A percentile compares a stretch with the other conserved stretches of the same genome.
Conservation (phyloP, 2,797 vertebrate genomes). For the Gadopsis bispinosus region DNA sequence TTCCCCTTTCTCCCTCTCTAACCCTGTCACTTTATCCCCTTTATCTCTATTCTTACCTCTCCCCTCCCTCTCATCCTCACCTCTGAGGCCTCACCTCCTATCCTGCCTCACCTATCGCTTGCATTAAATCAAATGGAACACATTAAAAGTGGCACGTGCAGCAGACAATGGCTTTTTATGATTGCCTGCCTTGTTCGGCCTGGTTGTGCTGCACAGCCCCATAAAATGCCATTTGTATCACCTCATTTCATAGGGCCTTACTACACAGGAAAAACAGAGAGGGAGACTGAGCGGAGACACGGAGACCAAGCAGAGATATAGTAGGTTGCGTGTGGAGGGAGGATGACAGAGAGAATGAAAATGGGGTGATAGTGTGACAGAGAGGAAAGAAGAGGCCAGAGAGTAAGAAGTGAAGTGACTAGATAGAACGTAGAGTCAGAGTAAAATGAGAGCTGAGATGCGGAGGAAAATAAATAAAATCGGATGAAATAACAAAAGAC, state of each 20-base stretch:
- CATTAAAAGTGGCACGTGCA: constrained; percentile 86
- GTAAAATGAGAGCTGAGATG: constrained; percentile 36
- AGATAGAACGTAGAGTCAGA: constrained; percentile 14
- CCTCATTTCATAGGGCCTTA: constrained; percentile 85
- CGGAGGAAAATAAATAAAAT: constrained; percentile 32
- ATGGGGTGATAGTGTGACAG: constrained; percentile 24
- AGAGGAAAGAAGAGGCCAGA: constrained; percentile 34
- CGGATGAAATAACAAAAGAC: constrained; percentile 30
- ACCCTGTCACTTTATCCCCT: constrained; percentile 60
- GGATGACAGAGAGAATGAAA: constrained; percentile 49
- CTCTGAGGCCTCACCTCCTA: constrained; percentile 56
- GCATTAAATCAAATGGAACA: constrained; percentile 89
- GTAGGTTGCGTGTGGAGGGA: constrained; percentile 44
- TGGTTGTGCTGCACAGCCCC: constrained; percentile 83
- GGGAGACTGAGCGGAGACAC: constrained; percentile 66
- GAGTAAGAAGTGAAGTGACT: constrained; percentile 19
- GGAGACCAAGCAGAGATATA: constrained; percentile 49
- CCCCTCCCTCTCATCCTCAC: constrained; percentile 72
- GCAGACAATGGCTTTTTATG: constrained; percentile 89
- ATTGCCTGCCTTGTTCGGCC: constrained; percentile 85
- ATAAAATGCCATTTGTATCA: constrained; percentile 91
- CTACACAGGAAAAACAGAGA: constrained; percentile 73
- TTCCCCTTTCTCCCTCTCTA: constrained; percentile 29
- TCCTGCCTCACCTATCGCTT: constrained; percentile 82
- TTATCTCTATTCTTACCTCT: constrained; percentile 58